Base-by-base conservation (phyloP, 2,888 invertebrate genomes). In the Boloria euphrosyne region DNA sequence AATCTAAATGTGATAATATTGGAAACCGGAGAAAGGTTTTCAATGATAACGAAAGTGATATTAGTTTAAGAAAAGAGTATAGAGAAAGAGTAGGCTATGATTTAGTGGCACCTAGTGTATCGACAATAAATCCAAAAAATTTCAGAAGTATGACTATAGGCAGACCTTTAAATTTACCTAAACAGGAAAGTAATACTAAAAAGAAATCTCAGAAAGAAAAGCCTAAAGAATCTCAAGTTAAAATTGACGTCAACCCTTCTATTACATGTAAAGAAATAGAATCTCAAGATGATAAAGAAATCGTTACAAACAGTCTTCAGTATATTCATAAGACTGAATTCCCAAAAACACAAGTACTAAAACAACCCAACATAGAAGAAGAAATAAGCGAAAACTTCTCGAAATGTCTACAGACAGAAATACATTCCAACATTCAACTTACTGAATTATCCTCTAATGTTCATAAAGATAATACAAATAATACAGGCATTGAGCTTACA, bases 81-180 rank as follows among this genome's bases (percentile, higher is more conserved):
- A 78, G 77, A 66, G 72, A 80, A 68, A 76, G 66, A 68, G 75
- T 86, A 71, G 82, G 83, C 27, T 68, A 77, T 71, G 62, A 73
- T 47, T 74, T 87, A 72, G 69, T 79, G 59, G 70, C 72, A 51
- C 84, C 85, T 58, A 77, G 71, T 60, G n/a, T 73, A 55, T 69
- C 73, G 61, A 73, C 74, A 63, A 68, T 77, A 57, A 89, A 86
- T 73, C 86, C 86, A 52, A 86, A 66, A 73, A 88, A 87, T 72
- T 73, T 87, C 69, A 81, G 84, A 75, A 80, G 74, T 64, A 84
- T 86, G 84, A 82, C 85, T 18, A 81, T 89, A 74, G 84, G 79
- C 59, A 67, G 54, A 10, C 54, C 64, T 17, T 16, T 18, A 7
- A 49, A 62, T 17, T 16, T 18, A 13, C 17, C 44, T 31, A 10